Conservation (phyloP, 2,888 invertebrate genomes). For the Mamestra brassicae region DNA sequence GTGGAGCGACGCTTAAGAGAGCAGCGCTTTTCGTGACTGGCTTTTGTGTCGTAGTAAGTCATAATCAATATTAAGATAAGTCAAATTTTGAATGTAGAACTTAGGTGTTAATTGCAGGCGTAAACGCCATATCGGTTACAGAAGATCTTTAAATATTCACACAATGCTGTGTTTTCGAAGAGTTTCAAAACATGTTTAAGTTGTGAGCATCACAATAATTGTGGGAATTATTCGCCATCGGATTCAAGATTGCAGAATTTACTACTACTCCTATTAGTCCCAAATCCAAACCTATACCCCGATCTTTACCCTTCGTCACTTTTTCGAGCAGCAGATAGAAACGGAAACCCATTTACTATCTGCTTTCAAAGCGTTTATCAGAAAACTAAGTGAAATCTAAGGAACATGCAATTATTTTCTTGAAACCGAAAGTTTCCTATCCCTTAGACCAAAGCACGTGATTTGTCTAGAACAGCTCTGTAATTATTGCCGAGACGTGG, state of each 20-base stretch:
- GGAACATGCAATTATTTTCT: neutral
- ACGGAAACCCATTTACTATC: neutral
- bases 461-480: conserved; percentile 80
- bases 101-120: neutral
- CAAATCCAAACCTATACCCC: neutral
- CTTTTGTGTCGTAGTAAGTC: neutral
- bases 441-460: conserved; percentile 65
- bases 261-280: neutral
- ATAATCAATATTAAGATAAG: neutral
- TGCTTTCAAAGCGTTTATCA: neutral
- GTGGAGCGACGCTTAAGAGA: conserved; percentile 22
- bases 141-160: neutral
- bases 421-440: conserved; percentile 10
- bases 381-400: conserved; percentile 3
- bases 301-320: neutral
- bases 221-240: neutral
- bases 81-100: neutral
- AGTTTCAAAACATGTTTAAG: neutral
- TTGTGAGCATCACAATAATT: neutral
- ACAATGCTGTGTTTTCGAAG: neutral
- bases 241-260: neutral
- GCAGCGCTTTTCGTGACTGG: neutral
- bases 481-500: conserved; percentile 83
- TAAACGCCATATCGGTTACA: neutral
- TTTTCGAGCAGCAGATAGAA: neutral